Conservation (phyloP, 2,888 invertebrate species). For the Pseudococcus viburni region DNA sequence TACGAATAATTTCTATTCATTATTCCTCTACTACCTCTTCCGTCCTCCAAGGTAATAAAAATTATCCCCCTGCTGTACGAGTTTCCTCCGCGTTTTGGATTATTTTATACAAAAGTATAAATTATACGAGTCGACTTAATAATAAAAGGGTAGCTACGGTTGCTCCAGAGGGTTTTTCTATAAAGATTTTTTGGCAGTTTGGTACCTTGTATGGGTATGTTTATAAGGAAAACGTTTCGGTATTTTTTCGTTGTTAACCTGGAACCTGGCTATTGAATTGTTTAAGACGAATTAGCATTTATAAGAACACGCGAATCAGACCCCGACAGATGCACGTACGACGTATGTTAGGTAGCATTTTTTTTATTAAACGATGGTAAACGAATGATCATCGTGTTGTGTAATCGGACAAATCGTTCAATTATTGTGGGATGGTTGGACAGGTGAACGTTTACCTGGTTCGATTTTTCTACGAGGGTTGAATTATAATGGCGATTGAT, state of each 20-base stretch:
- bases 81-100: neutral
- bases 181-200: constrained; percentile 23
- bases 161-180: neutral
- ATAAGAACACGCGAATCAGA: constrained; percentile 33
- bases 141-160: constrained; percentile 32
- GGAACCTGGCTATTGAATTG: neutral
- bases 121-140: constrained; percentile 38
- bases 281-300: constrained; percentile 45
- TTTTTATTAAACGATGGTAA: constrained; percentile 31
- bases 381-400: neutral
- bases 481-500: too few species aligned
- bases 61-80: neutral
- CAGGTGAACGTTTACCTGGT: neutral
- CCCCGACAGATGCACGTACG: constrained; percentile 10
- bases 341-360: constrained; percentile 23
- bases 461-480: too few species aligned
- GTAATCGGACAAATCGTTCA: constrained; percentile 9
- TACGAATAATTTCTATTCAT: constrained; percentile 57
- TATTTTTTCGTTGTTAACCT: neutral
- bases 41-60: neutral
- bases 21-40: neutral
- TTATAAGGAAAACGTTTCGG: neutral
- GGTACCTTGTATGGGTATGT: neutral
- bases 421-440: neutral
- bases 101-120: constrained; percentile 47